phyloP scores from a whole-genome alignment of 1,140 invertebrate genomes.

The Drosophila suzukii region DNA sequence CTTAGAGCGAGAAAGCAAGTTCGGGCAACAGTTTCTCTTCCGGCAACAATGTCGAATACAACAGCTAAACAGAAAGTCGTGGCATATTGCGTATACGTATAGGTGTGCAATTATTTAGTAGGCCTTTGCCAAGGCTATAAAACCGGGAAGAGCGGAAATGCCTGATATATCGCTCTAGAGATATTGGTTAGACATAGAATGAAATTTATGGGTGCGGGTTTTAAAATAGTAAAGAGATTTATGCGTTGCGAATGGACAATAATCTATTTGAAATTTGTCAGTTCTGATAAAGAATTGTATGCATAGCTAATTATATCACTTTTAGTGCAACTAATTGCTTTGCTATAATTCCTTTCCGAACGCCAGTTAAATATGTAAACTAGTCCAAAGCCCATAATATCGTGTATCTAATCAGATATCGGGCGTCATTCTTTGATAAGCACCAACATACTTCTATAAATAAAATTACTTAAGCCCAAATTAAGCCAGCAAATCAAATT shows the following conservation, averaged over 20 bases:
- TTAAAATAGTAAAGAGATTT: conserved; percentile 2
- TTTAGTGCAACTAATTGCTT: not conserved
- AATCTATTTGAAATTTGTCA: conserved; percentile 3
- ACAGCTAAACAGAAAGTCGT: conserved; percentile 3
- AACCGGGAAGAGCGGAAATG: conserved; percentile 12
- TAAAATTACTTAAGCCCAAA: not conserved
- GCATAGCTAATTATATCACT: not conserved
- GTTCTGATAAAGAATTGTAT: not conserved
- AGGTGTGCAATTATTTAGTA: conserved; percentile 33
- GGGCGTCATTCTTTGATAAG: not conserved
- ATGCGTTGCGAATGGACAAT: not conserved
- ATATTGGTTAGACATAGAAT: conserved; percentile 1
- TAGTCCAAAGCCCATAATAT: not conserved
- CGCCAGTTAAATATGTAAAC: not conserved
- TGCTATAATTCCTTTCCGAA: not conserved
- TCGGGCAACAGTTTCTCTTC: conserved; percentile 23
- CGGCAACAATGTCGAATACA: conserved; percentile 27
- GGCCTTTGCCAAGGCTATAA: conserved; percentile 15
- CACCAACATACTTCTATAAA: not conserved
- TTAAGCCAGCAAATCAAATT: not conserved
- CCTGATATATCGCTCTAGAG: conserved; percentile 21
- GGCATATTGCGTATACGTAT: conserved; percentile 29
- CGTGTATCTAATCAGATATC: conserved; percentile 7
- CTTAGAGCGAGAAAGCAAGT: conserved; percentile 18
- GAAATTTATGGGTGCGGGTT: not conserved